Conservation (phyloP, 2,888 invertebrate genomes). For the Oconnorella tubifera region DNA sequence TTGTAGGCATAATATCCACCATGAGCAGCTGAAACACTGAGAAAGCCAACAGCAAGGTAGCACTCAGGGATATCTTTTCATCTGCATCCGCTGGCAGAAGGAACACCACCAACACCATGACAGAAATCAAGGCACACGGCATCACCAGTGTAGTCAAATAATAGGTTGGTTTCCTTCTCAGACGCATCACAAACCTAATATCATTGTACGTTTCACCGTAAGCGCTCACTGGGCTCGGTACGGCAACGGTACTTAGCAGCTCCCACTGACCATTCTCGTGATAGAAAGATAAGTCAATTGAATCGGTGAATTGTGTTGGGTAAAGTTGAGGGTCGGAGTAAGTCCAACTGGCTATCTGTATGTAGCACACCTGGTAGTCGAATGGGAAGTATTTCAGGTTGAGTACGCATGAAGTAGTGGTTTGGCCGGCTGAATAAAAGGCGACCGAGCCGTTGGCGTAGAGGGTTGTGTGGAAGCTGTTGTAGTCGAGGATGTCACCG, state of each 20-base stretch:
- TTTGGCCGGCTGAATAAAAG: neutral
- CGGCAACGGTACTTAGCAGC: neutral
- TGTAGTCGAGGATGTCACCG: neutral
- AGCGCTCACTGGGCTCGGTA: neutral
- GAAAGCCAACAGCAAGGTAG: slow-evolving; percentile 41
- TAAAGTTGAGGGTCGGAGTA: slow-evolving; percentile 27
- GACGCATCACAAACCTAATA: slow-evolving; percentile 18
- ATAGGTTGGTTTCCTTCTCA: slow-evolving; percentile 33
- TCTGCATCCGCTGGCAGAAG: slow-evolving; percentile 39
- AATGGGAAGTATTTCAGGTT: slow-evolving; percentile 29
- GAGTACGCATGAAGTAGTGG: slow-evolving; percentile 21
- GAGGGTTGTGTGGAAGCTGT: neutral
- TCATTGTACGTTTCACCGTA: neutral
- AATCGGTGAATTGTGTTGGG: neutral
- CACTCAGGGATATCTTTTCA: slow-evolving; percentile 41
- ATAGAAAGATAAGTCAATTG: neutral
- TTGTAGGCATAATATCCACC: slow-evolving; percentile 39
- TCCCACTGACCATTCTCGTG: neutral
- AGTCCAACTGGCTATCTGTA: slow-evolving; percentile 37
- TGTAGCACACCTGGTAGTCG: slow-evolving; percentile 18
- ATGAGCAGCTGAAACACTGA: slow-evolving; percentile 41
- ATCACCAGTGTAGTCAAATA: slow-evolving; percentile 40
- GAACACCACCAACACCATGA: slow-evolving; percentile 38
- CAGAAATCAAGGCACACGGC: slow-evolving; percentile 41
- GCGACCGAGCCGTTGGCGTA: neutral